Evolutionary conservation across 2,113 vertebrate species (phyloP).

Genomic region (Mobula birostris): DNA sequence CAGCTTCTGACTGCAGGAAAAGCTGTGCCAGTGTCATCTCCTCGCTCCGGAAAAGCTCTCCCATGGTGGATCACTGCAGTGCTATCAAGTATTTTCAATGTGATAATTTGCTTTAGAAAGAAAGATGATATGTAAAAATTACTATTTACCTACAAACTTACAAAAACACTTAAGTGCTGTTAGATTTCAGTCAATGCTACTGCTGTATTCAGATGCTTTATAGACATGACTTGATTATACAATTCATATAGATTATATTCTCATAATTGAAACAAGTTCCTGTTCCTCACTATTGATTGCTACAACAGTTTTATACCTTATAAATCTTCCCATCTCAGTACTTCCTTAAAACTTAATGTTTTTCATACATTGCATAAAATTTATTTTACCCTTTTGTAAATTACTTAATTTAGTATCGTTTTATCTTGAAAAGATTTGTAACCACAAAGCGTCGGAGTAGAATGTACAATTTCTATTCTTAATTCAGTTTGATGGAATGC

Average conservation of each 20-base stretch:
- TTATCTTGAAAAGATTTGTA: neutral
- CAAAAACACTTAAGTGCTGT: neutral
- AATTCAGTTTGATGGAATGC: neutral
- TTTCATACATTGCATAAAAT: neutral
- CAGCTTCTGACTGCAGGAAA: slow-evolving; percentile 92
- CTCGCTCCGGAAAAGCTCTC: slow-evolving; percentile 91
- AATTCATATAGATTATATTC: neutral
- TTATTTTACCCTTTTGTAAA: neutral
- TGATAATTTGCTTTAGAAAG: neutral
- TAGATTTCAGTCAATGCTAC: neutral
- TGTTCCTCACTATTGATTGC: neutral
- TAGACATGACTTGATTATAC: neutral
- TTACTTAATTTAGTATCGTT: neutral
- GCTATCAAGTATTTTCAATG: neutral
- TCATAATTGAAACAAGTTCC: neutral
- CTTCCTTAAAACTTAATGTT: neutral
- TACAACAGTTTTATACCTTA: neutral
- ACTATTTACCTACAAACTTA: neutral
- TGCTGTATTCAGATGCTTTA: neutral
- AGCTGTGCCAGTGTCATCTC: slow-evolving; percentile 98
- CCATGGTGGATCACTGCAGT: slow-evolving; percentile 62
- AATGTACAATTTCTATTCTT: neutral
- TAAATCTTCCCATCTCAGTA: neutral
- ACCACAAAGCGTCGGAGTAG: neutral
- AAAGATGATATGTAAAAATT: neutral